phyloP scores from a whole-genome alignment of 1,140 invertebrate species.

The Drosophila triauraria region DNA sequence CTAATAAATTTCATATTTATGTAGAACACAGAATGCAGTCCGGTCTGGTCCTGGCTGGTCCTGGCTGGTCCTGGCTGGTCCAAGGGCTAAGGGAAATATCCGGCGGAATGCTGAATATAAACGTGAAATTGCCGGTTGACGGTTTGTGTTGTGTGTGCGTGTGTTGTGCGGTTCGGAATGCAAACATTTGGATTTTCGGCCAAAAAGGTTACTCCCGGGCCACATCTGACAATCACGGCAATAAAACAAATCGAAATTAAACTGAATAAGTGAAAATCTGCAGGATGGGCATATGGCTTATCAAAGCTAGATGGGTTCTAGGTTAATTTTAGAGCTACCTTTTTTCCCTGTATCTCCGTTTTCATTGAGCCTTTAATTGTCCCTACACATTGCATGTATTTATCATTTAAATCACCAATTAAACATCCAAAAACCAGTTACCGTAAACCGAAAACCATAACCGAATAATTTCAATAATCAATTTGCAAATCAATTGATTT shows the following conservation, averaged over 20 bases:
- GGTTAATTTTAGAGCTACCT: not conserved
- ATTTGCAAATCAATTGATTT: slow-evolving; percentile 59
- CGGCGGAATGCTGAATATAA: slow-evolving; percentile 58
- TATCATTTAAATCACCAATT: slow-evolving; percentile 1
- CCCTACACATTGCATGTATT: too few relatives aligned
- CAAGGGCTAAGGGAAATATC: slow-evolving; percentile 20
- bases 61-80: not conserved
- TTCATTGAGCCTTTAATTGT: too few relatives aligned
- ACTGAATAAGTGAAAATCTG: slow-evolving; percentile 24
- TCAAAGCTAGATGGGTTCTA: not conserved
- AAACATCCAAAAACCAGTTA: slow-evolving; percentile 12
- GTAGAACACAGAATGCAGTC: slow-evolving; percentile 59
- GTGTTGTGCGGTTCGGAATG: slow-evolving; percentile 59
- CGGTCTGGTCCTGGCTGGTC: not conserved
- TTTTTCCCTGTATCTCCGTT: not conserved
- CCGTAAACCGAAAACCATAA: slow-evolving; percentile 25
- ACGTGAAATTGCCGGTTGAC: slow-evolving; percentile 55
- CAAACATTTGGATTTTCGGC: slow-evolving; percentile 56
- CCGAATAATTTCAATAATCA: slow-evolving; percentile 50
- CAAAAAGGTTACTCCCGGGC: slow-evolving; percentile 15
- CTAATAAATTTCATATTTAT: slow-evolving; percentile 83
- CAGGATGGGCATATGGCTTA: not conserved
- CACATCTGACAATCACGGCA: slow-evolving; percentile 67
- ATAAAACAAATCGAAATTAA: slow-evolving; percentile 69
- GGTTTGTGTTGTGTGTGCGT: slow-evolving; percentile 22